Evolutionary conservation across 2,113 vertebrate species (phyloP).

Genomic region (Coturnix japonica): DNA sequence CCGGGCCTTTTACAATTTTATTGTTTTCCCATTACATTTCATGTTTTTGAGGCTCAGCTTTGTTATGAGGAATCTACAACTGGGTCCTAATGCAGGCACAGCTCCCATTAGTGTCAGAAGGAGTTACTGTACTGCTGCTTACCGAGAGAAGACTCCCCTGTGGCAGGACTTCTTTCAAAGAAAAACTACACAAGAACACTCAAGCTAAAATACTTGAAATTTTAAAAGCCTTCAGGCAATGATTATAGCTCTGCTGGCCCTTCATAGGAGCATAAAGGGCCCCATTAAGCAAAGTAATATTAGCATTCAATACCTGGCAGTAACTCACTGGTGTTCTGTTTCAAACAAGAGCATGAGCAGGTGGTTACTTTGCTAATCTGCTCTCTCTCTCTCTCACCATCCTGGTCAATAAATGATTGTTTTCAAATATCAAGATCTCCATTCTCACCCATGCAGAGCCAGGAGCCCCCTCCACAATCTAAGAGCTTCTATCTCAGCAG

Average conservation of each 20-base stretch:
- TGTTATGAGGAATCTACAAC: background rate
- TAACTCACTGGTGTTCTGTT: background rate
- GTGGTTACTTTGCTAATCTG: background rate
- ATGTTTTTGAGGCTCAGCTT: background rate
- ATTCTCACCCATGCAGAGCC: background rate
- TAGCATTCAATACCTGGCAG: background rate
- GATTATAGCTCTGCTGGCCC: background rate
- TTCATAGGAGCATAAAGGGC: background rate
- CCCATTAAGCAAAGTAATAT: background rate
- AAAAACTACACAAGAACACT: background rate
- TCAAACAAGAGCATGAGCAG: background rate
- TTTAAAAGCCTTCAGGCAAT: background rate
- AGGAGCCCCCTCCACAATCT: background rate
- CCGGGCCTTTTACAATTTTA: background rate
- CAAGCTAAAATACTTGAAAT: background rate
- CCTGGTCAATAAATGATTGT: background rate
- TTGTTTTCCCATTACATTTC: background rate
- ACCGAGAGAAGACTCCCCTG: background rate
- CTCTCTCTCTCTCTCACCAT: background rate
- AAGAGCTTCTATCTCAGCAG: background rate
- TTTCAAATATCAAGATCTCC: background rate
- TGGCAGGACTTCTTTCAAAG: background rate
- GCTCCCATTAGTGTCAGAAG: background rate
- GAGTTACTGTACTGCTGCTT: background rate
- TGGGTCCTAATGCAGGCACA: fast-evolving